Evolutionary conservation across 2,888 invertebrate genomes (phyloP).

Genomic region (Coronaproctus castanopsis): DNA sequence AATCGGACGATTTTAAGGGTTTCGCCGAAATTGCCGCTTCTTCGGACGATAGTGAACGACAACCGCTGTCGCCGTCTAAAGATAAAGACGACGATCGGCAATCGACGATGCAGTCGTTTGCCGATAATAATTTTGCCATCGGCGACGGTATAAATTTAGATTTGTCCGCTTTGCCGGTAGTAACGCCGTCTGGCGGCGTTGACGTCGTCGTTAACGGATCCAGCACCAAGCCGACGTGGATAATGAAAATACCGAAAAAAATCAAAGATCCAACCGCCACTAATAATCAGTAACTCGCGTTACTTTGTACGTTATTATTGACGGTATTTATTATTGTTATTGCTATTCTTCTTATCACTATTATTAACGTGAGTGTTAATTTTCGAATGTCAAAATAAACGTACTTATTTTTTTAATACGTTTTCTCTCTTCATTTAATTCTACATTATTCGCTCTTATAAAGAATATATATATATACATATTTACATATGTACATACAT

Average conservation of each 20-base stretch:
- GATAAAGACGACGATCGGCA: too few species aligned
- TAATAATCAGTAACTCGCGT: not conserved
- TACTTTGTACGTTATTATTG: not conserved
- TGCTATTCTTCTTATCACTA: not conserved
- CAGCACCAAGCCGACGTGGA: slow-evolving; percentile 9
- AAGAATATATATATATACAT: too few species aligned
- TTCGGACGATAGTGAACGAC: not conserved
- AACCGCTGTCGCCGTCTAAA: not conserved
- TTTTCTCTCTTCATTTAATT: too few species aligned
- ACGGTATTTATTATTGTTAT: not conserved
- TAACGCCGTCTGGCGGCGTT: too few species aligned
- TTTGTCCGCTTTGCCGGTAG: not conserved
- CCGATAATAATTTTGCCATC: too few species aligned
- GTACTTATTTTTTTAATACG: too few species aligned
- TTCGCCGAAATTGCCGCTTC: not conserved
- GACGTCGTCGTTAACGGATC: not conserved
- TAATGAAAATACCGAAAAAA: slow-evolving; percentile 9
- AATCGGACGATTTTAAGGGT: not conserved
- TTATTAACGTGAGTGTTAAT: too few species aligned
- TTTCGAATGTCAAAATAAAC: too few species aligned
- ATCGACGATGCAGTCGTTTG: too few species aligned
- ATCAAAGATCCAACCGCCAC: not conserved
- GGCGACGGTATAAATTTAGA: not conserved
- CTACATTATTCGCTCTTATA: too few species aligned
- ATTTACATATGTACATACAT: too few species aligned